A percentile compares a stretch with the other conserved stretches of the same genome.
These are phyloP conservation scores for Xestia rhomboidea DNA, from an alignment of 2,888 invertebrate genomes.

Conservation along the genomic window DNA sequence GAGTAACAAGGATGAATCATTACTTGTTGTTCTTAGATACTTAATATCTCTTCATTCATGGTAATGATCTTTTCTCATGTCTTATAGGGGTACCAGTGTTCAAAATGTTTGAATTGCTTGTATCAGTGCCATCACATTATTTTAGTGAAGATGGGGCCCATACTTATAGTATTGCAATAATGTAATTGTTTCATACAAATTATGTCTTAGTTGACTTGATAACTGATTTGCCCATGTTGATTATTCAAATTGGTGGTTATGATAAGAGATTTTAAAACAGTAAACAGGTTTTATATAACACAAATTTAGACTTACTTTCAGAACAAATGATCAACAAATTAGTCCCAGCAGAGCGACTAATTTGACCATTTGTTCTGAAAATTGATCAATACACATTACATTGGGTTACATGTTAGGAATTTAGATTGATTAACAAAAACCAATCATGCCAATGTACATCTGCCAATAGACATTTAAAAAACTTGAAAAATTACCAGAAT, in stretches of 20 bases:
- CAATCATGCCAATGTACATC: background rate
- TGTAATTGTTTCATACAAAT: background rate
- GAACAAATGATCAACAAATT: background rate
- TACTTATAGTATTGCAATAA: background rate
- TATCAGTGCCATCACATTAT: background rate
- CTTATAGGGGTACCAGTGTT: background rate
- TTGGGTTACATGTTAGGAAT: background rate
- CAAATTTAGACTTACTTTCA: background rate
- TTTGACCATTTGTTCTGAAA: background rate
- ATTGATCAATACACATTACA: background rate
- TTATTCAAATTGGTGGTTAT: background rate
- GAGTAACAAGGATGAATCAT: conserved; percentile 43
- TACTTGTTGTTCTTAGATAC: conserved; percentile 14
- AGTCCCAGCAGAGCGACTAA: background rate
- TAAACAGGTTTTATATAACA: background rate
- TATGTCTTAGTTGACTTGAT: background rate
- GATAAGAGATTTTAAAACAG: background rate
- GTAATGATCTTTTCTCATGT: background rate
- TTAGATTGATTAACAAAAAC: background rate
- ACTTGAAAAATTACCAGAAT: too few species aligned
- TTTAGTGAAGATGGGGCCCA: background rate
- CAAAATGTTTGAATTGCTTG: background rate
- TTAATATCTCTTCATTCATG: conserved; percentile 2
- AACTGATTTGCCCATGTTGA: background rate
- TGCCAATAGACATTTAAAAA: too few species aligned